phyloP scores from a whole-genome alignment of 2,888 invertebrate genomes.

The Dermolepida albohirtum region DNA sequence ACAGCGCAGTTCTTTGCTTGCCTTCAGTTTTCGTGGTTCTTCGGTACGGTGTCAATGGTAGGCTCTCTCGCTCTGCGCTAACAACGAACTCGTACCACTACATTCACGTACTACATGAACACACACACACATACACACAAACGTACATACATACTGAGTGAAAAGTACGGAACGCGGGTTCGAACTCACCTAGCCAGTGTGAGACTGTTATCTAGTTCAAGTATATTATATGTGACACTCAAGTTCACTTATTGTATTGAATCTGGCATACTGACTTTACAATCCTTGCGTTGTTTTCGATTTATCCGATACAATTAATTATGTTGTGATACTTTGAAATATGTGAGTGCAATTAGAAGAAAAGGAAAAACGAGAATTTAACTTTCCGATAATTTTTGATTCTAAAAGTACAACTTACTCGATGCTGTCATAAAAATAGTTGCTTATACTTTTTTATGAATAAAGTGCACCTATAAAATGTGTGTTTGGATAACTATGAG shows the following conservation, averaged over 20 bases:
- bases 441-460: conserved; percentile 5
- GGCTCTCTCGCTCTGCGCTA: conserved; percentile 18
- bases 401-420: conserved; percentile 9
- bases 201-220: conserved; percentile 40
- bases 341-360: conserved; percentile 18
- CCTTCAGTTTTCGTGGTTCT: conserved; percentile 40
- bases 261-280: conserved; percentile 33
- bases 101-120: background rate
- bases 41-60: conserved; percentile 35
- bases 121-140: conserved; percentile 7
- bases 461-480: conserved; percentile 16
- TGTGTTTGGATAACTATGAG: conserved; percentile 35
- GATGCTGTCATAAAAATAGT: conserved; percentile 26
- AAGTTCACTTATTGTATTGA: conserved; percentile 38
- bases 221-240: conserved; percentile 40
- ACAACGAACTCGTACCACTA: conserved; percentile 23
- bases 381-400: conserved; percentile 20
- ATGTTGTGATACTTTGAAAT: conserved; percentile 25
- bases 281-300: conserved; percentile 25
- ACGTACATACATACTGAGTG: conserved; percentile 13
- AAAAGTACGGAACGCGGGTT: conserved; percentile 27
- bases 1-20: conserved; percentile 37
- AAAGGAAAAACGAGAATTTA: conserved; percentile 31
- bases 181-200: conserved; percentile 26
- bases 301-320: conserved; percentile 17